phyloP scores from a whole-genome alignment of 2,888 invertebrate species.

The Automeris io region DNA sequence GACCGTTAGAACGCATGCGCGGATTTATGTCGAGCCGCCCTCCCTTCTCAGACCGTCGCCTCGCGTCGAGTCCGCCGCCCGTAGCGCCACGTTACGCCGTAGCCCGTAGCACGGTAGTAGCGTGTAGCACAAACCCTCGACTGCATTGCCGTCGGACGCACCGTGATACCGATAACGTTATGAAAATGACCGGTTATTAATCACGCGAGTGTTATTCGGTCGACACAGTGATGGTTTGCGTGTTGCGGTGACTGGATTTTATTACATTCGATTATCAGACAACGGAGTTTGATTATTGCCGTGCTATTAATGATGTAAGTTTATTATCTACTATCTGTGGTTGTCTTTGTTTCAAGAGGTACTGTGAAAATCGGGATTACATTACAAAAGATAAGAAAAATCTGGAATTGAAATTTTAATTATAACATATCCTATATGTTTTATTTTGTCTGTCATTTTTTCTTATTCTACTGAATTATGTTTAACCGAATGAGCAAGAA shows the following conservation, averaged over 20 bases:
- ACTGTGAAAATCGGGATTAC: neutral
- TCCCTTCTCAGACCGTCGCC: constrained; percentile 56
- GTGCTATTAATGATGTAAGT: constrained; percentile 36
- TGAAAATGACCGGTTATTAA: constrained; percentile 16
- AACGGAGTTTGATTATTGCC: constrained; percentile 20
- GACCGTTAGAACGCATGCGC: constrained; percentile 51
- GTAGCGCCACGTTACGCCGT: constrained; percentile 36
- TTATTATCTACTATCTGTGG: constrained; percentile 16
- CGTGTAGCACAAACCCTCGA: constrained; percentile 31
- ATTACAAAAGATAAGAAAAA: too few species aligned
- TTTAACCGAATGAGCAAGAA: too few species aligned
- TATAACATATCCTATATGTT: too few species aligned
- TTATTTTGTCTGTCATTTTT: too few species aligned
- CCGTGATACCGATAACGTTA: constrained; percentile 16
- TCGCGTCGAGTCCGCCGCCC: constrained; percentile 31
- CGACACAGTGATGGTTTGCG: constrained; percentile 5
- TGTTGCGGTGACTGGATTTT: constrained; percentile 25
- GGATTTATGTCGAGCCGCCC: constrained; percentile 35
- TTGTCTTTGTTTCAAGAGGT: neutral
- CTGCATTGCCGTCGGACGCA: constrained; percentile 64
- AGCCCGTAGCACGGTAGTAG: constrained; percentile 32
- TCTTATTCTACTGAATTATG: neutral
- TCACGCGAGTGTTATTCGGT: constrained; percentile 12
- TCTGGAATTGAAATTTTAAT: too few species aligned
- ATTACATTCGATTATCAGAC: constrained; percentile 25